Evolutionary conservation across 2,888 invertebrate genomes (phyloP).

Genomic region (Gibbula magus): DNA sequence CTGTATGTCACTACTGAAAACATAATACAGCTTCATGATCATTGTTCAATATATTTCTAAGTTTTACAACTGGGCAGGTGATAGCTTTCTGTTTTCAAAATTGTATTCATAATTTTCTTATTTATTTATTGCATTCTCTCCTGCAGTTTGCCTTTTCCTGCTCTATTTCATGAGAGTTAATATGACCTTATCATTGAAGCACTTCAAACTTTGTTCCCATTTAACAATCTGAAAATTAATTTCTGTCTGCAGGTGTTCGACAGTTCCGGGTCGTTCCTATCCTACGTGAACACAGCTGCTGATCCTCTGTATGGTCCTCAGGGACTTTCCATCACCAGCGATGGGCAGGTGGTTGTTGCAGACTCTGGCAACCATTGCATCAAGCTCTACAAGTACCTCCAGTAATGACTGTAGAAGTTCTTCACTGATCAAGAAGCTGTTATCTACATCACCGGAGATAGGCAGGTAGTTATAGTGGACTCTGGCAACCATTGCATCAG

Average conservation of each 20-base stretch:
- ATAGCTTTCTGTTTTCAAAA: too few species aligned
- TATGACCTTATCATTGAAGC: too few species aligned
- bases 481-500: conserved; percentile 74
- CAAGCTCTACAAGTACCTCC: conserved; percentile 77
- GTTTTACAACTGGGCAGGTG: too few species aligned
- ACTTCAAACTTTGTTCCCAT: too few species aligned
- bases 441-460: neutral
- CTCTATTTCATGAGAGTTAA: neutral
- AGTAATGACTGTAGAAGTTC: conserved; percentile 40
- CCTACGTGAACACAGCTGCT: conserved; percentile 77
- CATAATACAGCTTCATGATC: too few species aligned
- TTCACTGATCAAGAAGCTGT: neutral
- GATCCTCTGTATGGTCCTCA: conserved; percentile 79
- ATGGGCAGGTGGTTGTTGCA: conserved; percentile 77
- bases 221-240: neutral
- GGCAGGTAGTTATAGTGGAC: conserved; percentile 72
- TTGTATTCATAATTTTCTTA: too few species aligned
- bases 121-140: neutral
- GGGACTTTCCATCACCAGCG: conserved; percentile 76
- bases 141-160: neutral
- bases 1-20: too few species aligned
- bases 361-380: conserved; percentile 79
- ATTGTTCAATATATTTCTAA: too few species aligned
- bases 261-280: conserved; percentile 77
- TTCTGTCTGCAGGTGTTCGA: conserved; percentile 77